Evolutionary conservation across 1,140 invertebrate genomes (phyloP), one percentile per base, ranked within the genome.

Genomic region (Drosophila ogumai): DNA sequence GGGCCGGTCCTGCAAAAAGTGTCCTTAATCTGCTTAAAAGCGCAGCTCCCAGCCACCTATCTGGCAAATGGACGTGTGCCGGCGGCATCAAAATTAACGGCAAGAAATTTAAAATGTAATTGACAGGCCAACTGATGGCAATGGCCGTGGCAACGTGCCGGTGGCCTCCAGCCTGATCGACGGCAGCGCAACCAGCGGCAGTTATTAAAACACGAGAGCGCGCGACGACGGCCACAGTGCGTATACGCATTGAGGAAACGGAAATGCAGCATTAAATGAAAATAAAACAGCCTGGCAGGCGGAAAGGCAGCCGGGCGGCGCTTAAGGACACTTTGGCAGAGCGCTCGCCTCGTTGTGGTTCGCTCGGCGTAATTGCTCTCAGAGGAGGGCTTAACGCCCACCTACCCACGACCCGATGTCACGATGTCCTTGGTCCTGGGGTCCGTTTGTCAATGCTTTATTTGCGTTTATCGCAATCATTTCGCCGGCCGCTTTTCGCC

Each of bases 81-180:
- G 58, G 32, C 63, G 57, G 68, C 85, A 88, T 88, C 77, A 85
- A 90, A 90, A 90, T 90, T 90, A 90, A 90, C 81, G 78, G 60
- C 81, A 75, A 81, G 71, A 76, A 90, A 90, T 90, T 90, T 90
- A 81, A 90, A 90, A 90, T 85, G 85, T 90, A 90, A 90, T 90
- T 90, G 85, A 90, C 85, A 90, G 75, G 55, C 78, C 81, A 85
- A 90, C 71, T 85, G 86, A 90, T 57, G 69, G 67, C 61, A 55
- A 55, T 55, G 52, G 52, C 52, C 52, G 32, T 54, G 43, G 54
- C 69, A 75, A 43, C 22, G 44, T 47, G 60, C 13, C 60, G 38
- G 10, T 34, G 46, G 69, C 75, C 57, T 49, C 43, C 75, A 59
- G 75, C 40, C 64, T 22, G 67, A 71, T 57, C 67, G 57, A 34